Evolutionary conservation across 2,888 invertebrate genomes (phyloP), one percentile per base, ranked within the genome.

Genomic region (Cartodere bifasciata): DNA sequence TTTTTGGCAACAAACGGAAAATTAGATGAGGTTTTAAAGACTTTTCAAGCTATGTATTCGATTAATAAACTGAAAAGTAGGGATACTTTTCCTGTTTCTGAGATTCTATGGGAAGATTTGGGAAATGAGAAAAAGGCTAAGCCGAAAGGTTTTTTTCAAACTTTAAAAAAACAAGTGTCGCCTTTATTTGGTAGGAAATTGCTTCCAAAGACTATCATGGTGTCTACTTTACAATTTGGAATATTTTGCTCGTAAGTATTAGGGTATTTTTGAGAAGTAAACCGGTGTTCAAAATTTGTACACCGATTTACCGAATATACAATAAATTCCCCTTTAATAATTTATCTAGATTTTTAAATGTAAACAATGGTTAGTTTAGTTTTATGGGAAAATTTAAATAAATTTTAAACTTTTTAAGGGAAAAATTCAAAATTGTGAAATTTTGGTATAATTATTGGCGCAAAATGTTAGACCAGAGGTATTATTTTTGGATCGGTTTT

Each of bases 141-240:
- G 17, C 46, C 45, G 13, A 37, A 37, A 11, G 43, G 45, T 13
- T 36, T 57, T 28, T 37, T 54, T 4, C 44, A 41, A 29, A 42
- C 47, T 4, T 51, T 62, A 40, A 60, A 58, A 57, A 35, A 42
- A n/a, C 62, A 63, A 44, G 60, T 60, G 1, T 43, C 39, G 1
- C 58, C 59, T 1, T 34, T 62, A 12, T 58, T 62, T 38, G 45
- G 45, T 32, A 42, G 34, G 11, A 48, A 49, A 2, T 50, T 53
- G 35, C 31, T 52, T 16, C 14, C 45, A 10, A 58, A 57, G 40
- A 62, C 60, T 3, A 32, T 56, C 2, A 47, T 61, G 43, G 49
- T 59, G 7, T 61, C 55, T 35, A 44, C 49, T 16, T 41, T 62
- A 27, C 60, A 62, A 35, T 62, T 62, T 44, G 58, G 58, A 24